Evolutionary conservation across 2,888 invertebrate genomes (phyloP), one percentile per base, ranked within the genome.

Genomic region (Aplocera efformata): DNA sequence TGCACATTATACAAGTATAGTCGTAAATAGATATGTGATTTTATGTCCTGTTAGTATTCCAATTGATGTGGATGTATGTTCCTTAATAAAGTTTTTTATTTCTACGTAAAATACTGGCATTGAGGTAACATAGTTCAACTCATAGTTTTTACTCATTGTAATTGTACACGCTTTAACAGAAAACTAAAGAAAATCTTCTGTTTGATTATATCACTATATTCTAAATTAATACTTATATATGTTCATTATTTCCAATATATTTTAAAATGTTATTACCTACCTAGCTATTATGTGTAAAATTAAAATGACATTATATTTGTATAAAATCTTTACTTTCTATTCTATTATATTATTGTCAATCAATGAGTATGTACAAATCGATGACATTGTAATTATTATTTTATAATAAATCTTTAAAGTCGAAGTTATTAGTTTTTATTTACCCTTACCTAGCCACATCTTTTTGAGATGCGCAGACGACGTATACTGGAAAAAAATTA

Each of bases 251-350:
- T 74, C 63, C 67, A 71, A 71, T 71, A 69, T 71, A 72, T 68
- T 62, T 65, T 60, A 69, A 62, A 68, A 58, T 69, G 58, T 67
- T 58, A 55, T 55, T 50, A 50, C 55, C 48, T 63, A 72, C 63
- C 66, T 77, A 71, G 57, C 56, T 57, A 60, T 58, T 77, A 72
- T 72, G 67, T 74, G 63, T 73, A 78, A 72, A 75, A 72, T 59
- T 72, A 68, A 79, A 82, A 80, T 82, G 75, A 83, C 81, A 82
- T 81, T 80, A 81, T 80, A 83, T 83, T 81, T 85, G 79, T 84
- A 83, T 79, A 79, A 81, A 83, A 79, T 75, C 74, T 78, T 81
- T 81, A 80, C 79, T 81, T 82, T 81, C 77, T 79, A 79, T 78
- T 77, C 2, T 17, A 17, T 17, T 17, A 69, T 52, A 67, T 75